Evolutionary conservation across 2,797 vertebrate species (phyloP).

Genomic region (Pogonophryne albipinna): DNA sequence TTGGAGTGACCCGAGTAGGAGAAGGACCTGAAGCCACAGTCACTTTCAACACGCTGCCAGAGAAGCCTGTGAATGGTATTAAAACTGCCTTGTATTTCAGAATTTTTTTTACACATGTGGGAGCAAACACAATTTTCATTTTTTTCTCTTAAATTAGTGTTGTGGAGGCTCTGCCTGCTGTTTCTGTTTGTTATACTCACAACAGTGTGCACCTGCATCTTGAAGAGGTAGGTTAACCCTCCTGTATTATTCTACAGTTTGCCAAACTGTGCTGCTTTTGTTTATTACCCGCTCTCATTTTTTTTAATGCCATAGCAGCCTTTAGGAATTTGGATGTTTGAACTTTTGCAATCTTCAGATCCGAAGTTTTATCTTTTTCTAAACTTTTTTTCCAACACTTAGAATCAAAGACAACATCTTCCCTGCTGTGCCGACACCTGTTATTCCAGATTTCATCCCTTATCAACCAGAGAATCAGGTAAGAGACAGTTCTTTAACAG

Average conservation of each 20-base stretch:
- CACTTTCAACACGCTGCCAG: conserved; percentile 36
- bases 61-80: conserved; percentile 55
- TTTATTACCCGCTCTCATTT: neutral
- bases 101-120: neutral
- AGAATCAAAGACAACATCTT: conserved; percentile 69
- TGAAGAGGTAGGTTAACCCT: conserved; percentile 67
- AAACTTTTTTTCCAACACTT: neutral
- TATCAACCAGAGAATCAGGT: conserved; percentile 54
- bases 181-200: conserved; percentile 52
- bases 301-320: neutral
- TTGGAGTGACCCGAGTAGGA: conserved; percentile 66
- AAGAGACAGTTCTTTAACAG: conserved; percentile 4
- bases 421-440: conserved; percentile 74
- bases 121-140: neutral
- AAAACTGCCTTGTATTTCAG: neutral
- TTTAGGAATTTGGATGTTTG: neutral
- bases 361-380: neutral
- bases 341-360: conserved; percentile 2
- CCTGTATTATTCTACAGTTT: neutral
- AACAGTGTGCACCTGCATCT: conserved; percentile 54
- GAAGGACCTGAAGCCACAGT: conserved; percentile 52
- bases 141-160: conserved; percentile 41
- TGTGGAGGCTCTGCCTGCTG: conserved; percentile 59
- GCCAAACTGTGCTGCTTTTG: neutral
- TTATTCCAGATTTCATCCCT: conserved; percentile 57